Evolutionary conservation across 2,888 invertebrate species (phyloP).

Genomic region (Euphydryas editha): DNA sequence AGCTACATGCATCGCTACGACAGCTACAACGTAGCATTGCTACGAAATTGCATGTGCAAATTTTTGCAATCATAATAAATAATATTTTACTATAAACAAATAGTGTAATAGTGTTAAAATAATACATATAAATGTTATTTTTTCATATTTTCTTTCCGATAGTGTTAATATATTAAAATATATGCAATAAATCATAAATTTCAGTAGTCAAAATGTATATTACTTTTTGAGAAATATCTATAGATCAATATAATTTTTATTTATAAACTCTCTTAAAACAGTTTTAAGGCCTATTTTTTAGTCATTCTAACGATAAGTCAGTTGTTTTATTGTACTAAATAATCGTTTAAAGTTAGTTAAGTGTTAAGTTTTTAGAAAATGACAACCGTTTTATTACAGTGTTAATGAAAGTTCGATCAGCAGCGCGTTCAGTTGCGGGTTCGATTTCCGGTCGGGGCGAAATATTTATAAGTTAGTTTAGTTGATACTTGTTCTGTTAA

Average conservation of each 20-base stretch:
- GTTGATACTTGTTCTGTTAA: too few species aligned
- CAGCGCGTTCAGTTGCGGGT: too few species aligned
- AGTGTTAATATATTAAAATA: not conserved
- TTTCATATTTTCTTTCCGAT: not conserved
- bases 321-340: too few species aligned
- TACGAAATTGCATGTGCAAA: constrained; percentile 77
- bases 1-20: constrained; percentile 58
- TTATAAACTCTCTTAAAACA: not conserved
- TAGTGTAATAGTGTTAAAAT: not conserved
- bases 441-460: too few species aligned
- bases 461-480: too few species aligned
- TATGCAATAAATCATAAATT: not conserved
- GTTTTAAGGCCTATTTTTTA: too few species aligned
- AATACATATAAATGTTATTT: constrained; percentile 7
- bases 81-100: not conserved
- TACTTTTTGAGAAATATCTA: too few species aligned
- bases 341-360: too few species aligned
- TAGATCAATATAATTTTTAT: not conserved
- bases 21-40: constrained; percentile 70
- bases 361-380: too few species aligned
- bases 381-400: too few species aligned
- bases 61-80: constrained; percentile 40
- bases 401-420: too few species aligned
- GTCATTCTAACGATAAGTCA: too few species aligned
- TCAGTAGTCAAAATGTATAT: not conserved